phyloP scores from a whole-genome alignment of 2,113 vertebrate genomes.

The Zeus faber region DNA sequence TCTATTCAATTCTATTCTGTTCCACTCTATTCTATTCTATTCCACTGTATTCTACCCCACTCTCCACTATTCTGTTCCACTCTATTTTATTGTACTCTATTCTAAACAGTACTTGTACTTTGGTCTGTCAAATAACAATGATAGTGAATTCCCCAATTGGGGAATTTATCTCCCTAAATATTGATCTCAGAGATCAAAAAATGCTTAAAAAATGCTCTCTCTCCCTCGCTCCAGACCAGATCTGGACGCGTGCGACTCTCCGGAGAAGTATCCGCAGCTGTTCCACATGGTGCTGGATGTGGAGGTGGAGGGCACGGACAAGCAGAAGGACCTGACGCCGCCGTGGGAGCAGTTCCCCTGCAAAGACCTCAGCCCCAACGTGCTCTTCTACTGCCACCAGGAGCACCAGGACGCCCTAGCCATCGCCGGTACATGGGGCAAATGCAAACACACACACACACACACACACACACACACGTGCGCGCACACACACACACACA shows the following conservation, averaged over 20 bases:
- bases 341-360: constrained; percentile 96
- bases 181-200: too few relatives aligned
- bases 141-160: too few relatives aligned
- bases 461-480: not conserved
- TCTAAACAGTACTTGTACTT: not conserved
- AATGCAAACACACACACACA: not conserved
- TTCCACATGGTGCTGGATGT: constrained; percentile 92
- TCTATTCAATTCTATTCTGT: not conserved
- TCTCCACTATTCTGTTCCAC: not conserved
- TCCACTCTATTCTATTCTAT: not conserved
- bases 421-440: constrained; percentile 87
- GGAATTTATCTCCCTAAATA: too few relatives aligned
- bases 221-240: constrained; percentile 79
- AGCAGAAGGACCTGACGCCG: constrained; percentile 90
- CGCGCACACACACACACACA: not conserved
- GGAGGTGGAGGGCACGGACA: constrained; percentile 88
- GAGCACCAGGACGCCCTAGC: constrained; percentile 91
- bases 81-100: not conserved
- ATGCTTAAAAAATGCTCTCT: not conserved
- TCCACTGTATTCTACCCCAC: not conserved
- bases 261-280: constrained; percentile 96
- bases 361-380: constrained; percentile 89
- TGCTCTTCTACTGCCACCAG: constrained; percentile 94
- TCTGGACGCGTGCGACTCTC: constrained; percentile 93
- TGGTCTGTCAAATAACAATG: too few relatives aligned